Evolutionary conservation across 1,140 invertebrate genomes (phyloP).

Genomic region (Littorina saxatilis): DNA sequence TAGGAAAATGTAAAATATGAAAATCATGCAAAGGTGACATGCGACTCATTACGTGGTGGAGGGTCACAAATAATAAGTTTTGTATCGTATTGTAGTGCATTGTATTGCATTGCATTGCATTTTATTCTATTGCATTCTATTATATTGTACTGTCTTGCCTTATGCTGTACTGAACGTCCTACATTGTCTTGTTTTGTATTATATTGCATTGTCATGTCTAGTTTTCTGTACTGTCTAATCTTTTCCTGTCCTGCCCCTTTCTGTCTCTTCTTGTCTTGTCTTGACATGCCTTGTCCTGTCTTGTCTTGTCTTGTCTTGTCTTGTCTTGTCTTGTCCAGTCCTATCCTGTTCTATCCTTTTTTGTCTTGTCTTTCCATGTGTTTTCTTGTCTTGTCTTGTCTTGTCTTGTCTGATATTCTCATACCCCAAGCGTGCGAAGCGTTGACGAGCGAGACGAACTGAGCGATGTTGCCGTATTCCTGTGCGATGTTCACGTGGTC

Average conservation of each 20-base stretch:
- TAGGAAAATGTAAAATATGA: too few relatives aligned
- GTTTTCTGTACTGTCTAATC: background rate
- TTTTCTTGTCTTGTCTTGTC: background rate
- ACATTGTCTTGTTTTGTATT: background rate
- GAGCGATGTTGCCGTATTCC: constrained; percentile 83
- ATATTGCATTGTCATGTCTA: background rate
- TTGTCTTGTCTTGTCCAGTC: background rate
- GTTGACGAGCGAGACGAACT: constrained; percentile 81
- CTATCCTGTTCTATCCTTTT: background rate
- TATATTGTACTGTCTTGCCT: background rate
- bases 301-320: background rate
- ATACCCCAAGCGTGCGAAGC: constrained; percentile 71
- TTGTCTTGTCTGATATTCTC: too few relatives aligned
- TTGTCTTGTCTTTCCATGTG: background rate
- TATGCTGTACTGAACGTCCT: background rate
- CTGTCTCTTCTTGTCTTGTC: background rate
- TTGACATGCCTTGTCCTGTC: background rate
- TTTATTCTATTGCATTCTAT: background rate
- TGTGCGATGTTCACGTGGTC: constrained; percentile 84
- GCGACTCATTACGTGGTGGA: too few relatives aligned
- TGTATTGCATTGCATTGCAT: too few relatives aligned
- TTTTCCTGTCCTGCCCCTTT: background rate
- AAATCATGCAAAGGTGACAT: too few relatives aligned
- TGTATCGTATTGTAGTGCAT: too few relatives aligned
- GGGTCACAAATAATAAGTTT: too few relatives aligned